phyloP scores from a whole-genome alignment of 2,888 invertebrate species.

The Chloromyia formosa region DNA sequence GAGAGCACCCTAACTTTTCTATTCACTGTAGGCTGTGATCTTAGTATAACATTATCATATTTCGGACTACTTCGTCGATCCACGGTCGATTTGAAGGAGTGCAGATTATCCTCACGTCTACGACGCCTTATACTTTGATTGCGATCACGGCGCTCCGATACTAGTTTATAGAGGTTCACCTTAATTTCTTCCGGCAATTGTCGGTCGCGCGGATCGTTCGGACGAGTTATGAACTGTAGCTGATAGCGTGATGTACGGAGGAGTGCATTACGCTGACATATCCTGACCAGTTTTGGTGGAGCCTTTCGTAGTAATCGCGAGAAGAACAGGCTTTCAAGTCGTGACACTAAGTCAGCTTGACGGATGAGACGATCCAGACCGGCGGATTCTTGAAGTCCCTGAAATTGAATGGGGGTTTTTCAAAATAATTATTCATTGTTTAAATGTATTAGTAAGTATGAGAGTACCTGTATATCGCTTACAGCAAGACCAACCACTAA shows the following conservation, averaged over 20 bases:
- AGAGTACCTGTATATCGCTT: constrained; percentile 75
- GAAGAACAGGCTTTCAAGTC: constrained; percentile 84
- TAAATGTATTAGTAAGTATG: background rate
- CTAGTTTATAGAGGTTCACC: constrained; percentile 76
- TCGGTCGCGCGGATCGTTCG: constrained; percentile 84
- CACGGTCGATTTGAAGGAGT: constrained; percentile 57
- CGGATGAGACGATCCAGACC: constrained; percentile 82
- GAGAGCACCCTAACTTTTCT: constrained; percentile 44
- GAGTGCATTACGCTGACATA: constrained; percentile 77
- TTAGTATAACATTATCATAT: constrained; percentile 42
- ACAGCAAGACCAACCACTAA: constrained; percentile 85
- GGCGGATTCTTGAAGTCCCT: constrained; percentile 80
- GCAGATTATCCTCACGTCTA: constrained; percentile 63
- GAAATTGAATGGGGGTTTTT: constrained; percentile 4
- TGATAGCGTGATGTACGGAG: constrained; percentile 79
- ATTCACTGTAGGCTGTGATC: constrained; percentile 37
- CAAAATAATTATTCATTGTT: background rate
- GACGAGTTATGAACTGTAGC: constrained; percentile 77
- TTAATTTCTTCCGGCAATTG: constrained; percentile 80
- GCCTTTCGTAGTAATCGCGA: constrained; percentile 76
- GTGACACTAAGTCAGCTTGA: constrained; percentile 83
- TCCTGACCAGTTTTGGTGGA: constrained; percentile 71
- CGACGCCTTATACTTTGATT: constrained; percentile 66
- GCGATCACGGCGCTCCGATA: constrained; percentile 73
- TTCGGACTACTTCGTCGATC: constrained; percentile 30